These are phyloP conservation scores for Simalia tracyae DNA, from an alignment of 2,797 vertebrate species.

Conservation along the genomic window DNA sequence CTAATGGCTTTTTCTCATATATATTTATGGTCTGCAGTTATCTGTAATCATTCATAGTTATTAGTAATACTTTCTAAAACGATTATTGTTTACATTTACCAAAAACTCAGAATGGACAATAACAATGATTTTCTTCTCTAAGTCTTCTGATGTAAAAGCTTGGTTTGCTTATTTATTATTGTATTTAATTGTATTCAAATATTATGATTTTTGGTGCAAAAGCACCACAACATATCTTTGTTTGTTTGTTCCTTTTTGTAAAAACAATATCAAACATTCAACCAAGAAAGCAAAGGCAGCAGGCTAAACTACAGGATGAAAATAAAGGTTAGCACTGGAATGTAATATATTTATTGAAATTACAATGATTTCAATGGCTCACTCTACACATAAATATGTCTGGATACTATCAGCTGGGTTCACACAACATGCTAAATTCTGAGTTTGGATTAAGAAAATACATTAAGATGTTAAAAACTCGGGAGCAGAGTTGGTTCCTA, in stretches of 20 bases:
- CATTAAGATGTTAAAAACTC: neutral
- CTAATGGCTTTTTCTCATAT: neutral
- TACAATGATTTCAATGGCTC: neutral
- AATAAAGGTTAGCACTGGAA: neutral
- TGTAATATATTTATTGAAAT: neutral
- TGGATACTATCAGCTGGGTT: neutral
- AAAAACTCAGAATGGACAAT: neutral
- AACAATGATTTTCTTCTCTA: neutral
- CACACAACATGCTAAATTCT: neutral
- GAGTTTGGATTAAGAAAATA: neutral
- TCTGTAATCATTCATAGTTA: slow-evolving; percentile 10
- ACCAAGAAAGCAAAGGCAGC: neutral
- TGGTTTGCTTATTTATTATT: neutral
- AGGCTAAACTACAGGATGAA: neutral
- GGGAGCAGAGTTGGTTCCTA: neutral
- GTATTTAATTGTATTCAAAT: neutral
- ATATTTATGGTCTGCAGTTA: neutral
- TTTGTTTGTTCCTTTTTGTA: neutral
- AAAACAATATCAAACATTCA: neutral
- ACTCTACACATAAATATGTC: neutral
- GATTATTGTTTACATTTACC: neutral
- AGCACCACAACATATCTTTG: neutral
- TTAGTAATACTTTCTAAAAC: slow-evolving; percentile 4
- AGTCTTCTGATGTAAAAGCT: neutral
- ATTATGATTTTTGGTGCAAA: neutral